Conservation (phyloP, 2,797 vertebrate genomes). For the Carduelis carduelis region DNA sequence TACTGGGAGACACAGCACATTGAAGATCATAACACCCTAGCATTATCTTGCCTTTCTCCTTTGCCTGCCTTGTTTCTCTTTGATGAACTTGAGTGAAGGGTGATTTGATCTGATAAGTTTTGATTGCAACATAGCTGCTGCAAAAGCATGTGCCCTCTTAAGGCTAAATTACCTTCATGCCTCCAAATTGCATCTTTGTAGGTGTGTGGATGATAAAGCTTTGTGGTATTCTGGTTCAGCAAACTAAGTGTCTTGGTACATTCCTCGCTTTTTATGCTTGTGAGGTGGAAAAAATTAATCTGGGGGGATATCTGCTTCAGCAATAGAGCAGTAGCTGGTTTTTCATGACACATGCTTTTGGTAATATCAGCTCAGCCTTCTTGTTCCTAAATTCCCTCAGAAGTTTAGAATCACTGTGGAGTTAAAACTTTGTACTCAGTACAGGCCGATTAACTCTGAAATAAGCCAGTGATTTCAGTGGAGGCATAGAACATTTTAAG, state of each 20-base stretch:
- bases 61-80: background rate
- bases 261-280: background rate
- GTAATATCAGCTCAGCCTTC: background rate
- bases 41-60: background rate
- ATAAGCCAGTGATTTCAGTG: background rate
- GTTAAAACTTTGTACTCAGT: background rate
- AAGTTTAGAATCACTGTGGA: background rate
- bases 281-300: background rate
- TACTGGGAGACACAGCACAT: background rate
- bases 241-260: background rate
- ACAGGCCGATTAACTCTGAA: background rate
- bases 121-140: background rate
- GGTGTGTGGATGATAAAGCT: background rate
- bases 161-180: background rate
- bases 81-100: background rate
- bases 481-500: background rate
- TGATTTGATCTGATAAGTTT: background rate
- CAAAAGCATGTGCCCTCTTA: background rate
- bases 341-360: background rate
- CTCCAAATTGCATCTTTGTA: background rate
- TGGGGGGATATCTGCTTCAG: background rate
- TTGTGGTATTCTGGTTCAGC: background rate
- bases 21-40: background rate
- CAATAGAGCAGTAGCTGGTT: background rate
- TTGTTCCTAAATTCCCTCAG: background rate